These are phyloP conservation scores for Anabas testudineus DNA, from an alignment of 2,797 vertebrate species.

Conservation along the genomic window DNA sequence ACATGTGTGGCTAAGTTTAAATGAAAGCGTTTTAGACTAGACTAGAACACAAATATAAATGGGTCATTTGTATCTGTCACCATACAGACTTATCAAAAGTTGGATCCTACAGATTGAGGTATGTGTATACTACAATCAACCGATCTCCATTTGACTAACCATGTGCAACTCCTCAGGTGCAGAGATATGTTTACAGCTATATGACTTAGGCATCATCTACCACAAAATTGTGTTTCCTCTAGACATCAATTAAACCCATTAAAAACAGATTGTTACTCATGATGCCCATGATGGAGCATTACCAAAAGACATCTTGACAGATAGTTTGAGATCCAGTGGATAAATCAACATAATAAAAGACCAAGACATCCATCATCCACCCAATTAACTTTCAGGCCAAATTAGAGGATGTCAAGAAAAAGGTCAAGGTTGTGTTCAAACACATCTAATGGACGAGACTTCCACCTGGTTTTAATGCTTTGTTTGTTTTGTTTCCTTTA, in stretches of 20 bases:
- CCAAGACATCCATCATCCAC: constrained; percentile 69
- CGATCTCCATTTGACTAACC: no score
- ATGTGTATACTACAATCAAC: no score
- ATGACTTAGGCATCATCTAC: background rate
- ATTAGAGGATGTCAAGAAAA: constrained; percentile 66
- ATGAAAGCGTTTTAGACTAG: no score
- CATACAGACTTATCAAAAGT: no score
- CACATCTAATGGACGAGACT: constrained; percentile 13
- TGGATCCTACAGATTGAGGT: no score
- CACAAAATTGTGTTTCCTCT: no score
- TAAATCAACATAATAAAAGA: constrained; percentile 75
- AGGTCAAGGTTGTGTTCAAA: constrained; percentile 70
- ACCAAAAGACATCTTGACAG: constrained; percentile 58
- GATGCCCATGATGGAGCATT: constrained; percentile 49
- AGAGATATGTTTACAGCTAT: background rate
- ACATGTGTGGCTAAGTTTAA: no score
- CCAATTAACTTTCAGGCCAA: constrained; percentile 74
- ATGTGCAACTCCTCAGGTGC: no score
- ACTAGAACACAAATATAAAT: no score
- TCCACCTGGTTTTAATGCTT: constrained; percentile 33
- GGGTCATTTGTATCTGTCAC: no score
- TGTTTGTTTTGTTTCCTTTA: constrained; percentile 24
- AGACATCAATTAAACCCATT: constrained; percentile 45
- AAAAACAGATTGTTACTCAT: constrained; percentile 35
- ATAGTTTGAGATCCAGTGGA: constrained; percentile 59